Percentiles rank a stretch among this genome's conserved stretches.
Conservation (phyloP, 1,140 invertebrate genomes). For the Telenomus remus region DNA sequence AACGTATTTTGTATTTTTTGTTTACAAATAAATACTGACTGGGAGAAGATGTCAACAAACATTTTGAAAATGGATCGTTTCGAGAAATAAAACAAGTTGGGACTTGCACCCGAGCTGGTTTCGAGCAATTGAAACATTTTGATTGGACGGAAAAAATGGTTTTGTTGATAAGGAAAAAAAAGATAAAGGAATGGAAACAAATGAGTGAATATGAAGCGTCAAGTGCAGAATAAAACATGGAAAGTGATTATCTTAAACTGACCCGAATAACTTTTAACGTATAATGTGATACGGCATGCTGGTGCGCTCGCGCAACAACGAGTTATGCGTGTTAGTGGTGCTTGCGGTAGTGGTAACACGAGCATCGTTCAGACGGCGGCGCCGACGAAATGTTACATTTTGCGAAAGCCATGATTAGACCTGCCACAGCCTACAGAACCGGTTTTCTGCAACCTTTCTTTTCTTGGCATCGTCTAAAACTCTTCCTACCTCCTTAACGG, state of each 20-base stretch:
- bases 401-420: slow-evolving; percentile 68
- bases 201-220: background rate
- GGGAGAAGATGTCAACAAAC: no score
- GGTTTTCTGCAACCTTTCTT: slow-evolving; percentile 58
- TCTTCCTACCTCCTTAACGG: slow-evolving; percentile 37
- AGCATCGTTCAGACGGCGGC: slow-evolving; percentile 51
- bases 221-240: slow-evolving; percentile 27
- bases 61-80: no score
- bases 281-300: slow-evolving; percentile 53
- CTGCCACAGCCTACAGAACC: slow-evolving; percentile 64
- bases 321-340: slow-evolving; percentile 57
- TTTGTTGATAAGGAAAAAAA: background rate
- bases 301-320: slow-evolving; percentile 43
- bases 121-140: no score
- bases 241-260: slow-evolving; percentile 39
- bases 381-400: slow-evolving; percentile 63
- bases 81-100: no score
- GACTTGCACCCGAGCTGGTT: no score
- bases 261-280: slow-evolving; percentile 52
- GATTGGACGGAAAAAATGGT: background rate
- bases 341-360: slow-evolving; percentile 55
- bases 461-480: slow-evolving; percentile 10
- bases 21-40: no score
- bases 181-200: background rate
- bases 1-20: no score